These are phyloP conservation scores for Melanerpes aurifrons DNA, from an alignment of 2,113 vertebrate species.

Conservation along the genomic window DNA sequence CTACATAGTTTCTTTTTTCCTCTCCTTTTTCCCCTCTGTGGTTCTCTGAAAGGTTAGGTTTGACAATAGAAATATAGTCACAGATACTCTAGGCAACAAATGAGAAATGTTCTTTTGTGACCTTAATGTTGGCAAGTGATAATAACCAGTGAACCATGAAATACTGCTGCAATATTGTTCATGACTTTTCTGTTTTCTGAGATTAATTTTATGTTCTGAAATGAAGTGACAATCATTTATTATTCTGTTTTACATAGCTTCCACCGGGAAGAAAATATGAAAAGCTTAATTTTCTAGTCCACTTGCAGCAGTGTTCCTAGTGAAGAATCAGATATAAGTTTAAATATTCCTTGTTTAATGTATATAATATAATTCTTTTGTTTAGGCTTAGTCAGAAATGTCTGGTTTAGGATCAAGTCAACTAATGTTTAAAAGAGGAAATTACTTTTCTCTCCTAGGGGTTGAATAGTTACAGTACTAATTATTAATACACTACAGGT, in stretches of 20 bases:
- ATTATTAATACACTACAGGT: not conserved
- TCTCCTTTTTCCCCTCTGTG: not conserved
- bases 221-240: conserved; percentile 77
- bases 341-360: conserved; percentile 59
- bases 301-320: conserved; percentile 57
- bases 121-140: conserved; percentile 67
- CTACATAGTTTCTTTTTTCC: not conserved
- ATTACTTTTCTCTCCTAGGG: conserved; percentile 14
- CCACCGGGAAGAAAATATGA: conserved; percentile 68
- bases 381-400: conserved; percentile 11
- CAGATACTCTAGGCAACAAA: conserved; percentile 63
- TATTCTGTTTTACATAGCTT: conserved; percentile 76
- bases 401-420: not conserved
- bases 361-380: conserved; percentile 31
- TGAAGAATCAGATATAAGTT: conserved; percentile 28
- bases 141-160: conserved; percentile 71
- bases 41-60: conserved; percentile 64
- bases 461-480: conserved; percentile 17
- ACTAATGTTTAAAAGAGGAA: not conserved
- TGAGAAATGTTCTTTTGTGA: conserved; percentile 66
- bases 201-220: conserved; percentile 77
- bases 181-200: conserved; percentile 70
- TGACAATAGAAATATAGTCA: conserved; percentile 55
- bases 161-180: conserved; percentile 67
- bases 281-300: conserved; percentile 78